Evolutionary conservation across 2,797 vertebrate genomes (phyloP).

Genomic region (Dendrocincla tyrannina): DNA sequence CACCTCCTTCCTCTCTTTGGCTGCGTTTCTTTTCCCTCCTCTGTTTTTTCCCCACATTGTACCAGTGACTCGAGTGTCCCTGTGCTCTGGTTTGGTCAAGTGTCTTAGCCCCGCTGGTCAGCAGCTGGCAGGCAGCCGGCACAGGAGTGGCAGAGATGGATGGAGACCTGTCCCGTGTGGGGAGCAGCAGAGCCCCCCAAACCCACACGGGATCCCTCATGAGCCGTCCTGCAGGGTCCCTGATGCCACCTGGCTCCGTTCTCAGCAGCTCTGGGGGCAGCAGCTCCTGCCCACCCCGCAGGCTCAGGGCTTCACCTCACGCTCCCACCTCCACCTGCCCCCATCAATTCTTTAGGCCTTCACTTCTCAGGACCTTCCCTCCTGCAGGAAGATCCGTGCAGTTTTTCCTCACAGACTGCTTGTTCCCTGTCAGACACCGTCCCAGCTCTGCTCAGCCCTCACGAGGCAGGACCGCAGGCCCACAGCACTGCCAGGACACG

Average conservation of each 20-base stretch:
- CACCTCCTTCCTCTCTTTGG: not conserved
- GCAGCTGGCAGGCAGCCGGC: not conserved
- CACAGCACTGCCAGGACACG: accelerated
- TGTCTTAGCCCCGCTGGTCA: not conserved
- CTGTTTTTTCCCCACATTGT: not conserved
- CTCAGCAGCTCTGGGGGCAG: not conserved
- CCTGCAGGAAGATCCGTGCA: not conserved
- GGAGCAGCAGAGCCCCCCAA: not conserved
- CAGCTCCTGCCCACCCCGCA: accelerated
- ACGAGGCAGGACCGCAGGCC: not conserved
- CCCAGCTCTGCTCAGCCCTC: not conserved
- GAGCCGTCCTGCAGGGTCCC: not conserved
- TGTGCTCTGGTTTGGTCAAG: not conserved
- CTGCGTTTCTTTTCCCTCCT: not conserved
- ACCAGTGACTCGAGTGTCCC: not conserved
- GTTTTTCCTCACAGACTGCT: not conserved
- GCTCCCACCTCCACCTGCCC: no score
- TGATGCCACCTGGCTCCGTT: accelerated
- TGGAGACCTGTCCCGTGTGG: accelerated
- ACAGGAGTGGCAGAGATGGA: not conserved
- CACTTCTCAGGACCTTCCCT: not conserved
- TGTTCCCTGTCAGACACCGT: accelerated
- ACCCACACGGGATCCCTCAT: accelerated
- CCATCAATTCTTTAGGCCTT: not conserved
- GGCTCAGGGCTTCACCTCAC: not conserved